phyloP scores from a whole-genome alignment of 2,113 vertebrate genomes.

The Xerus inauris region DNA sequence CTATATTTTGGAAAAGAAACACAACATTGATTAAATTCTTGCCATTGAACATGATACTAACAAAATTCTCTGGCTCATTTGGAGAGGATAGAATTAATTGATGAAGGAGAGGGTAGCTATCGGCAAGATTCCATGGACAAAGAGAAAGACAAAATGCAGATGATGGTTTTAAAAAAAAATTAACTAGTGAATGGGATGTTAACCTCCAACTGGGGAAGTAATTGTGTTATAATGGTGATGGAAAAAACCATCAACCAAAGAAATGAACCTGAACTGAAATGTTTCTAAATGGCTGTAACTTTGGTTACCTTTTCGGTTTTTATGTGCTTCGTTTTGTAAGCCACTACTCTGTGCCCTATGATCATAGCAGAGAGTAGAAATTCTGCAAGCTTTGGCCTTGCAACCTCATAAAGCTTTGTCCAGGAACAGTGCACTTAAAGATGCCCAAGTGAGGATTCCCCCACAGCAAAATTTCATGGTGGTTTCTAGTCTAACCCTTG shows the following conservation, averaged over 20 bases:
- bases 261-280: conserved; percentile 81
- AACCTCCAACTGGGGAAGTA: conserved; percentile 79
- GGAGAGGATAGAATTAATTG: conserved; percentile 44
- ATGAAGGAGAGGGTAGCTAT: conserved; percentile 42
- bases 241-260: conserved; percentile 78
- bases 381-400: not conserved
- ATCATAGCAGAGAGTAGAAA: not conserved
- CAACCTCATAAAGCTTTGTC: not conserved
- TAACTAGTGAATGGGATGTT: conserved; percentile 75
- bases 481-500: not conserved
- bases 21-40: conserved; percentile 56
- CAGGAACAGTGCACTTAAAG: not conserved
- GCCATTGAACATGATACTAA: conserved; percentile 64
- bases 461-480: not conserved
- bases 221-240: conserved; percentile 80
- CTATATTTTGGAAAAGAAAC: conserved; percentile 51
- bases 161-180: conserved; percentile 61
- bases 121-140: conserved; percentile 66
- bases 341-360: not conserved
- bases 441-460: not conserved
- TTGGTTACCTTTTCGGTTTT: conserved; percentile 68
- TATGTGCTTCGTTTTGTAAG: not conserved
- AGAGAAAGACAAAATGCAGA: conserved; percentile 57
- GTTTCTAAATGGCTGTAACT: conserved; percentile 65
- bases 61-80: conserved; percentile 44